These are phyloP conservation scores for Glossosoma conforme DNA, from an alignment of 1,140 invertebrate genomes.

Conservation along the genomic window DNA sequence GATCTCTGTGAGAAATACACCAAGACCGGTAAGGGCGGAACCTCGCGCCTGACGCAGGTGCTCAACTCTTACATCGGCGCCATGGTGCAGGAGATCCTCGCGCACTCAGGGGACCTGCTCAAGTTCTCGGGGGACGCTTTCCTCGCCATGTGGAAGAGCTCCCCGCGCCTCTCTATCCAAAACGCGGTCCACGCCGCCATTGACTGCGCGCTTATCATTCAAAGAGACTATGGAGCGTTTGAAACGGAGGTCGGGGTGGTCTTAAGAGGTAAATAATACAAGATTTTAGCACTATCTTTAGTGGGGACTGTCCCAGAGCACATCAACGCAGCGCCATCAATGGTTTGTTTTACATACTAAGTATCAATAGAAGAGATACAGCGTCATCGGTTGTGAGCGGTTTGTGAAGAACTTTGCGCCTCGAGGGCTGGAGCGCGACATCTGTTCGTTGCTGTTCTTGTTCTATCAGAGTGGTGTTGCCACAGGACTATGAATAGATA, in stretches of 20 bases:
- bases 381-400: too few relatives aligned
- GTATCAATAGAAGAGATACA: too few relatives aligned
- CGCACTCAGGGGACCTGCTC: constrained; percentile 58
- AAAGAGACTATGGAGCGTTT: constrained; percentile 56
- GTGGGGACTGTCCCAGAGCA: too few relatives aligned
- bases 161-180: constrained; percentile 47
- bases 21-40: constrained; percentile 53
- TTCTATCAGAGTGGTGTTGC: too few relatives aligned
- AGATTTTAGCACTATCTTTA: too few relatives aligned
- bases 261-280: constrained; percentile 45
- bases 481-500: too few relatives aligned
- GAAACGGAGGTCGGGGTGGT: constrained; percentile 55
- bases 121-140: constrained; percentile 66
- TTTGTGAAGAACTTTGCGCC: too few relatives aligned
- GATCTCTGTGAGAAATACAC: constrained; percentile 60
- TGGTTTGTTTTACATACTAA: too few relatives aligned
- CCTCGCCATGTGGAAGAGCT: constrained; percentile 56
- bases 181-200: constrained; percentile 56
- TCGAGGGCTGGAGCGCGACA: too few relatives aligned
- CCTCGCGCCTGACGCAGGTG: constrained; percentile 58
- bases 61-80: constrained; percentile 61
- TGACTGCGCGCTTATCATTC: constrained; percentile 58
- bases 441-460: too few relatives aligned
- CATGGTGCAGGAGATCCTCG: constrained; percentile 61
- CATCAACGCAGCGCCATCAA: too few relatives aligned